Percentiles rank a stretch among this genome's conserved stretches.
phyloP scores from a whole-genome alignment of 2,797 vertebrate genomes.

The Rallus crepitans region DNA sequence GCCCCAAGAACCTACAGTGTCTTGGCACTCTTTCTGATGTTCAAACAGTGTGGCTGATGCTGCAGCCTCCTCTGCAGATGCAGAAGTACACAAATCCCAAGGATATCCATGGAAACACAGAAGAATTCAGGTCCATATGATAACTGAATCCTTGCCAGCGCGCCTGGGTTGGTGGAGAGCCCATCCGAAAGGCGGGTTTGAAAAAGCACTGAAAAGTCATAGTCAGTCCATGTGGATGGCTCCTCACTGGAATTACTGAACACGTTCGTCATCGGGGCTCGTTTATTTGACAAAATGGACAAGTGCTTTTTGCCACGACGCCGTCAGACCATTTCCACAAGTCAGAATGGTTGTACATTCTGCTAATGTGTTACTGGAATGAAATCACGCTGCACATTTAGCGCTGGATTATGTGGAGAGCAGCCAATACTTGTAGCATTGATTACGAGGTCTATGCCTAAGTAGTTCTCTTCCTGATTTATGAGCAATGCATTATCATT shows the following conservation, averaged over 20 bases:
- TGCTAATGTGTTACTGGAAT: conserved; percentile 80
- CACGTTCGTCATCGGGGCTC: conserved; percentile 12
- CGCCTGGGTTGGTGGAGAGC: neutral
- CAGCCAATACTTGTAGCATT: conserved; percentile 70
- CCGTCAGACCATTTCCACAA: conserved; percentile 64
- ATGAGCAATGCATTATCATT: conserved; percentile 71
- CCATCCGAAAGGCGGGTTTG: neutral
- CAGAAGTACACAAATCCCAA: neutral
- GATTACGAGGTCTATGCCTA: conserved; percentile 73
- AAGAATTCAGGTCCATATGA: neutral
- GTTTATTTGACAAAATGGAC: conserved; percentile 65
- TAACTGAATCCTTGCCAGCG: neutral
- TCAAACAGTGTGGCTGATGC: neutral
- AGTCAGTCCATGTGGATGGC: conserved; percentile 22
- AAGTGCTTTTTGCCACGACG: conserved; percentile 49
- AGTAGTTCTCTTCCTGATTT: conserved; percentile 77
- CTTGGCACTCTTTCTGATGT: neutral
- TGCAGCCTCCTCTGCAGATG: neutral
- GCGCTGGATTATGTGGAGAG: conserved; percentile 62
- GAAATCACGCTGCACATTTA: conserved; percentile 71
- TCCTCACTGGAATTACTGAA: conserved; percentile 52
- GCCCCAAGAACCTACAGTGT: neutral
- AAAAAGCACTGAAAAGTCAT: neutral
- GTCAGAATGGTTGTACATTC: conserved; percentile 66
- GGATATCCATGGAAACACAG: neutral